phyloP scores from a whole-genome alignment of 92 coral and sea anemone species.

The Epizoanthus ramosus region DNA sequence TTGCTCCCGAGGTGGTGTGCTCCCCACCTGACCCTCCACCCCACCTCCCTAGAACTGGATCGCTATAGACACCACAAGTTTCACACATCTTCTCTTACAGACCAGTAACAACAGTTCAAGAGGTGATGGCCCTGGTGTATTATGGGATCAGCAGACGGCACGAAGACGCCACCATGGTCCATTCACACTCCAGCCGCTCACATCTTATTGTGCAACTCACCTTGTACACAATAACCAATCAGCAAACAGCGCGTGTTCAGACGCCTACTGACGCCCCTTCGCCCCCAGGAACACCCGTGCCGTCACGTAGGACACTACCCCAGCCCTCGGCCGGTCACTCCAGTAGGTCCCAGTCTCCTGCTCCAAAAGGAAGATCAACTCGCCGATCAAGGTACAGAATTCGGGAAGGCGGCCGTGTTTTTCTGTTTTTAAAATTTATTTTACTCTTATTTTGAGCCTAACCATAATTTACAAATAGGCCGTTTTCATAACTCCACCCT shows the following conservation, averaged over 20 bases:
- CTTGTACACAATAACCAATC: slow-evolving; percentile 78
- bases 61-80: neutral
- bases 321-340: slow-evolving; percentile 73
- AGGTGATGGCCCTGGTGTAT: slow-evolving; percentile 90
- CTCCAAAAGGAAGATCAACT: slow-evolving; percentile 67
- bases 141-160: slow-evolving; percentile 97
- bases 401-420: no score
- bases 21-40: no score
- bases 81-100: slow-evolving; percentile 30
- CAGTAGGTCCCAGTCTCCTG: slow-evolving; percentile 91
- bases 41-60: neutral
- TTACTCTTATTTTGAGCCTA: no score
- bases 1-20: no score
- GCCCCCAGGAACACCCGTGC: slow-evolving; percentile 94
- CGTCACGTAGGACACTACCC: slow-evolving; percentile 80
- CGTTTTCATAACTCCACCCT: no score
- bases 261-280: slow-evolving; percentile 90
- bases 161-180: slow-evolving; percentile 99
- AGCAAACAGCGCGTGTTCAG: slow-evolving; percentile 62
- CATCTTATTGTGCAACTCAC: slow-evolving; percentile 97
- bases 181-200: slow-evolving; percentile 98
- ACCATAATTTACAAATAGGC: no score
- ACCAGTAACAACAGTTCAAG: slow-evolving; percentile 83
- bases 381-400: slow-evolving; percentile 65
- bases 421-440: no score